phyloP scores from a whole-genome alignment of 2,797 vertebrate species.

The Sandelia bainsii region DNA sequence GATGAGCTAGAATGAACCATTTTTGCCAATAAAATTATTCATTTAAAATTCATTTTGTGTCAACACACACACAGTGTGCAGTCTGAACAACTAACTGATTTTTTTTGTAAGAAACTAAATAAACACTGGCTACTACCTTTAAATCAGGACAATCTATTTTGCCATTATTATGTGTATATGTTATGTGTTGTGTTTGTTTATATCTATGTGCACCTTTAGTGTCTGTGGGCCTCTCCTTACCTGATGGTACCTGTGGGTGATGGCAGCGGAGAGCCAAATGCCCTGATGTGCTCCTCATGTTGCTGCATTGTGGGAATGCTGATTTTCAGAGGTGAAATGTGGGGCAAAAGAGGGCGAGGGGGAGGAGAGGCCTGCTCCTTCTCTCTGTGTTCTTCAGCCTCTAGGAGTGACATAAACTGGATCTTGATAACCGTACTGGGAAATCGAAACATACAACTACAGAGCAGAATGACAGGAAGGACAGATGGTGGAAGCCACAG shows the following conservation, averaged over 20 bases:
- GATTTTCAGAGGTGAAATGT: conserved; percentile 97
- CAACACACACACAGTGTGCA: not conserved
- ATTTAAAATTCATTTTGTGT: not conserved
- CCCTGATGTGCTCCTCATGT: conserved; percentile 93
- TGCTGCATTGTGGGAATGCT: conserved; percentile 90
- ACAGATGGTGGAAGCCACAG: not conserved
- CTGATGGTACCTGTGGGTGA: conserved; percentile 98
- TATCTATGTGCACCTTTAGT: not conserved
- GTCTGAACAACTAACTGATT: no score
- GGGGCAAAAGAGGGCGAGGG: conserved; percentile 91
- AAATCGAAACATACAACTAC: conserved; percentile 96
- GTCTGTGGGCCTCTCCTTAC: conserved; percentile 71
- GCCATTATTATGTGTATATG: not conserved
- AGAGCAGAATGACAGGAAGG: conserved; percentile 5
- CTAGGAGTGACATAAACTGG: conserved; percentile 93
- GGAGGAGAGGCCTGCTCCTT: conserved; percentile 87
- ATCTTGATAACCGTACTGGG: conserved; percentile 98
- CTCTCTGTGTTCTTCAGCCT: conserved; percentile 86
- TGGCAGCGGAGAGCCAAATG: conserved; percentile 91
- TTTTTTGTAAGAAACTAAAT: no score
- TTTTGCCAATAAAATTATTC: not conserved
- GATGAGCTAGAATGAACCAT: not conserved
- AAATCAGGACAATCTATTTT: not conserved
- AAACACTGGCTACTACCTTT: no score
- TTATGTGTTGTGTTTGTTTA: not conserved